phyloP scores from a whole-genome alignment of 1,140 invertebrate species.

The Drosophila orosa region DNA sequence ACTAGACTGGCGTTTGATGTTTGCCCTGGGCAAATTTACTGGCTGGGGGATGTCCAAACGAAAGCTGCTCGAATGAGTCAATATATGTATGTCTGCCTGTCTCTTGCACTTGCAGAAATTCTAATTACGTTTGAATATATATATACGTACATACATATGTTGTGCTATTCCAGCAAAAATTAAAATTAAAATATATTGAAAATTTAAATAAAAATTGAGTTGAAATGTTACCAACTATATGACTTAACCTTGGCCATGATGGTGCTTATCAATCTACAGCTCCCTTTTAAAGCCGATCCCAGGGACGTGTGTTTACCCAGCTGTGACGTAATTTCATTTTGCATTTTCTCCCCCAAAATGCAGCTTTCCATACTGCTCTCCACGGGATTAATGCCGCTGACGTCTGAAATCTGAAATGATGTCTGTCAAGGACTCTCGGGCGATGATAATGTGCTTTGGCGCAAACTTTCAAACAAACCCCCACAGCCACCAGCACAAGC shows the following conservation, averaged over 20 bases:
- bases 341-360: slow-evolving; percentile 35
- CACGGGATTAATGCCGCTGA: slow-evolving; percentile 56
- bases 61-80: slow-evolving; percentile 33
- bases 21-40: slow-evolving; percentile 33
- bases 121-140: background rate
- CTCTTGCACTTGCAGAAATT: background rate
- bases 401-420: slow-evolving; percentile 56
- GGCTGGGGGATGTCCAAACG: background rate
- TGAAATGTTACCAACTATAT: background rate
- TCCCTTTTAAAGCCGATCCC: slow-evolving; percentile 36
- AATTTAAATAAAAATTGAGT: background rate
- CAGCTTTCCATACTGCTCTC: slow-evolving; percentile 1
- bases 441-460: slow-evolving; percentile 71
- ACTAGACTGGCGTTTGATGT: slow-evolving; percentile 58
- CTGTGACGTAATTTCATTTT: slow-evolving; percentile 73
- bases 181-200: no score
- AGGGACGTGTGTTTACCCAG: slow-evolving; percentile 59
- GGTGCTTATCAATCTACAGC: slow-evolving; percentile 7
- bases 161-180: no score
- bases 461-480: slow-evolving; percentile 54
- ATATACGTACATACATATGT: no score
- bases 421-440: slow-evolving; percentile 54
- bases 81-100: background rate
- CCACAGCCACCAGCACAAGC: slow-evolving; percentile 36
- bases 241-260: background rate